These are phyloP conservation scores for Apistogramma diplotaenia DNA, from an alignment of 2,113 vertebrate species.

Conservation along the genomic window DNA sequence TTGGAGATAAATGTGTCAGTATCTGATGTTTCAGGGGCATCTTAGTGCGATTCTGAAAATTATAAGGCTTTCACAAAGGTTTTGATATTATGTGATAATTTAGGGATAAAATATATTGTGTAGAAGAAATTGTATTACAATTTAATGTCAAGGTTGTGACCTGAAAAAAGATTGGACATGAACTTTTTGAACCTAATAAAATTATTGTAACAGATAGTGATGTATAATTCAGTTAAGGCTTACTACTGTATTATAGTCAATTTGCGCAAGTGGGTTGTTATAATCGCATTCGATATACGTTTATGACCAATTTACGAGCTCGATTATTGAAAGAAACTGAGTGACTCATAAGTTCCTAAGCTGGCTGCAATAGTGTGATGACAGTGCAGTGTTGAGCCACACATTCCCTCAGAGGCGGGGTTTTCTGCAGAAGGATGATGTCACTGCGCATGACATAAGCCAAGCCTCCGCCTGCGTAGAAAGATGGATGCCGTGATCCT, in stretches of 20 bases:
- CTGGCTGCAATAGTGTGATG: conserved; percentile 12
- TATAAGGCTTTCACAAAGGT: background rate
- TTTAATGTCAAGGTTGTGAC: background rate
- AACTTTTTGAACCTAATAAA: background rate
- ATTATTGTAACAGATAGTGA: background rate
- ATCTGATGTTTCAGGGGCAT: background rate
- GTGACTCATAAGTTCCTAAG: conserved; percentile 55
- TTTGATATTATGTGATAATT: background rate
- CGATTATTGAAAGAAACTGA: background rate
- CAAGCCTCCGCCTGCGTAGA: background rate
- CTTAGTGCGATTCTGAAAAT: background rate
- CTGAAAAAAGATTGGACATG: background rate
- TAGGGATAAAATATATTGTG: background rate
- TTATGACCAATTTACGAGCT: background rate
- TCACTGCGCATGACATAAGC: conserved; percentile 55
- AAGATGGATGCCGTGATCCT: background rate
- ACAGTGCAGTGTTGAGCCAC: conserved; percentile 33
- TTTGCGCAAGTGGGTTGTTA: background rate
- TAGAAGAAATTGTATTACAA: background rate
- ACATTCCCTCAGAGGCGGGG: background rate
- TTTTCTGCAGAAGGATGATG: conserved; percentile 41
- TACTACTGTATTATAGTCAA: background rate
- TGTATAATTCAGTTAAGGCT: background rate
- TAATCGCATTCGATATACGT: background rate
- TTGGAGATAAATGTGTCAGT: background rate